Evolutionary conservation across 2,797 vertebrate genomes (phyloP), one percentile per base, ranked within the genome.

Genomic region (Xenops minutus): DNA sequence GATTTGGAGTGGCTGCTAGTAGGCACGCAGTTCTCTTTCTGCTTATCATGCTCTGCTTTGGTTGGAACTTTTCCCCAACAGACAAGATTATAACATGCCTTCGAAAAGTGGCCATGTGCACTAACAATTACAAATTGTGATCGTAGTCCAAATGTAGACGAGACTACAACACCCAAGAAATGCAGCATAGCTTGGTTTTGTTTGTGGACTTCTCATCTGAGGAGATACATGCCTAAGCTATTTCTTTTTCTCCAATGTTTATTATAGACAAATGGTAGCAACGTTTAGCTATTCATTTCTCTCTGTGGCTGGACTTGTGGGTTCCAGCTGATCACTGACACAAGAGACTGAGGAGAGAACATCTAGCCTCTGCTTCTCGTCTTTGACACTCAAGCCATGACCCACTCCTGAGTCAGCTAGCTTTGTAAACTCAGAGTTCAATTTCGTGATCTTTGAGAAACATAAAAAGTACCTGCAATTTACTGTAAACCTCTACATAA

Each of bases 1-100:
- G 96, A 94, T 88, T 91, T 91, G 92, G 89, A 88, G 87, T 88
- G 95, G 91, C 88, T 96, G 94, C 86, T 91, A 77, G 86, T 80
- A 90, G 88, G 71, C 83, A 84, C 3, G 0, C 20, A 44, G 81
- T 72, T 85, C 91, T 94, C 79, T 82, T 94, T 92, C 79, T 79
- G 92, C 76, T 92, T 89, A 89, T 64, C 79, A 20, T 84, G 66
- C 66, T 93, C 63, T 89, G 94, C 77, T 96, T 96, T 93, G 66
- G 26, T 92, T 95, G 93, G 91, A 94, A 86, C 29, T 0, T 69
- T 81, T 84, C 62, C 94, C 69, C 82, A 55, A 30, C 69, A 96
- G 95, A 95, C 92, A 93, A 93, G 87, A 94, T 89, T 84, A 66
- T 92, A 92, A 71, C 51, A 76, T 78, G 69, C 26, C 55, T 89